These are phyloP conservation scores for Steromphala cineraria DNA, from an alignment of 2,888 invertebrate species.

Conservation along the genomic window DNA sequence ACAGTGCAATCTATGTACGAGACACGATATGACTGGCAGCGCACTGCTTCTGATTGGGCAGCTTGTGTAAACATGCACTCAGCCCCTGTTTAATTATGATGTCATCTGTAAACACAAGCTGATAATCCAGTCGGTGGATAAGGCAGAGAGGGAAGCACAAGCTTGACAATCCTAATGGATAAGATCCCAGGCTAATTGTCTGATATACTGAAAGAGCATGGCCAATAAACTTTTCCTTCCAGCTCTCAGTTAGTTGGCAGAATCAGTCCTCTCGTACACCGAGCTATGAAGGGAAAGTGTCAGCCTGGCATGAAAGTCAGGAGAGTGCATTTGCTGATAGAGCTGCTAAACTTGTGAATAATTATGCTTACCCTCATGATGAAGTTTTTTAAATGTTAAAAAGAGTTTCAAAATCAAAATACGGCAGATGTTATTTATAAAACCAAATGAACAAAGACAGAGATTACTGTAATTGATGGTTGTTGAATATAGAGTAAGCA, in stretches of 20 bases:
- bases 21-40: background rate
- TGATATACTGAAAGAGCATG: background rate
- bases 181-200: background rate
- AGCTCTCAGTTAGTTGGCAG: too few species aligned
- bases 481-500: too few species aligned
- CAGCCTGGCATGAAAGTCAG: background rate
- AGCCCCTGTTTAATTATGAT: background rate
- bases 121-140: background rate
- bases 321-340: background rate
- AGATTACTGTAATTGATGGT: too few species aligned
- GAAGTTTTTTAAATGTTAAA: too few species aligned
- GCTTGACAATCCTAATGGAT: background rate
- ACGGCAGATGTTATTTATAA: too few species aligned
- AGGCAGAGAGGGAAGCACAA: background rate
- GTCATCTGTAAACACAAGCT: background rate
- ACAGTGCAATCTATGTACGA: background rate
- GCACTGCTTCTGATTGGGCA: background rate
- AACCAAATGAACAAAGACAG: too few species aligned
- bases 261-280: too few species aligned
- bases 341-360: background rate
- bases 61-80: background rate
- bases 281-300: background rate
- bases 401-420: too few species aligned
- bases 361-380: too few species aligned
- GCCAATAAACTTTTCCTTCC: too few species aligned